These are phyloP conservation scores for Heliconius hortense DNA, from an alignment of 2,888 invertebrate genomes.

Conservation along the genomic window DNA sequence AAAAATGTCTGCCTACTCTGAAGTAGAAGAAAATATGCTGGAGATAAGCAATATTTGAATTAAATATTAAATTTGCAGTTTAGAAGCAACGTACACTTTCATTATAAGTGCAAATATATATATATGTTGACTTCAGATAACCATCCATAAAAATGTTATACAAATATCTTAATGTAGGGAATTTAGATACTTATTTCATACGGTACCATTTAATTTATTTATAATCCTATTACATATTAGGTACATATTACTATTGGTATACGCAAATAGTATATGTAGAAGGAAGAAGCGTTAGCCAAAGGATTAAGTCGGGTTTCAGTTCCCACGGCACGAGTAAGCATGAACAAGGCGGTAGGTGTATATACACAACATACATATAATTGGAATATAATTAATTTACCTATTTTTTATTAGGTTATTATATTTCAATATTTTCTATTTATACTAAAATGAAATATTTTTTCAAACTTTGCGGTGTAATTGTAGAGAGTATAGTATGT, in stretches of 20 bases:
- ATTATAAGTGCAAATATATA: no score
- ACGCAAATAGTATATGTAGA: constrained; percentile 62
- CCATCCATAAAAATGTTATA: no score
- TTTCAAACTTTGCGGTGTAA: background rate
- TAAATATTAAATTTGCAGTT: no score
- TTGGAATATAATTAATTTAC: constrained; percentile 6
- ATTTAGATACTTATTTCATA: no score
- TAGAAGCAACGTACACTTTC: no score
- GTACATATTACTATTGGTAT: constrained; percentile 44
- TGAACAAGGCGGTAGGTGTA: background rate
- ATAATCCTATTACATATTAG: background rate
- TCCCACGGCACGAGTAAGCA: constrained; percentile 55
- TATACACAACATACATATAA: background rate
- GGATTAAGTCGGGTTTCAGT: constrained; percentile 63
- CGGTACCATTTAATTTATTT: background rate
- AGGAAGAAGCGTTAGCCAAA: constrained; percentile 54
- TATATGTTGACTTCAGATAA: no score
- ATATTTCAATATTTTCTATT: background rate
- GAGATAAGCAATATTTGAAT: no score
- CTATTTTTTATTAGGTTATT: background rate
- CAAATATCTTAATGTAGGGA: no score
- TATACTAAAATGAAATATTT: background rate
- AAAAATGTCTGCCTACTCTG: background rate
- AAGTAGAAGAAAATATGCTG: background rate
- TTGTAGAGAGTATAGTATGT: no score